phyloP scores from a whole-genome alignment of 1,140 invertebrate species.

The Choristoneura fumiferana region DNA sequence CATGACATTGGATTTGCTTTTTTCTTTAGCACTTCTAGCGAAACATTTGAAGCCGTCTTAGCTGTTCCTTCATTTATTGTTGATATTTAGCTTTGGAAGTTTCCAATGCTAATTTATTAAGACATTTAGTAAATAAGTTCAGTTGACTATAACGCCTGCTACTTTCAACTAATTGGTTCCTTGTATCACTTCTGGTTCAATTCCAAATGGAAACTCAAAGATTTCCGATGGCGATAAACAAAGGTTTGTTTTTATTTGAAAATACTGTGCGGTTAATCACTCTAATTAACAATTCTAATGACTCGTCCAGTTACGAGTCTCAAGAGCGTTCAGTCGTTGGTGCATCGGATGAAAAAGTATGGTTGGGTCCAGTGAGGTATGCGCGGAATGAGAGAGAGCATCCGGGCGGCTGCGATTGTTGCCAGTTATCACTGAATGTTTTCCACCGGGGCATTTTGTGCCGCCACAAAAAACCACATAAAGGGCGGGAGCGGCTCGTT shows the following conservation, averaged over 20 bases:
- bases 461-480: conserved; percentile 75
- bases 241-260: conserved; percentile 1
- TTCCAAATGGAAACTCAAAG: not conserved
- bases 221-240: not conserved
- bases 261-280: conserved; percentile 7
- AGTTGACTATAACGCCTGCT: too few relatives aligned
- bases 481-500: conserved; percentile 73
- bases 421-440: conserved; percentile 77
- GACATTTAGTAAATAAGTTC: too few relatives aligned
- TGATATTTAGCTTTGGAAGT: too few relatives aligned
- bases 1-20: not conserved
- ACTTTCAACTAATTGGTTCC: not conserved
- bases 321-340: conserved; percentile 46
- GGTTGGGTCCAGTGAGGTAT: conserved; percentile 61
- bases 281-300: conserved; percentile 19
- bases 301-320: conserved; percentile 41
- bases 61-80: too few relatives aligned
- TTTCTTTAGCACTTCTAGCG: not conserved
- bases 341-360: conserved; percentile 71
- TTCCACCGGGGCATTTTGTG: conserved; percentile 72
- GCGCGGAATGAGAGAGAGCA: conserved; percentile 68
- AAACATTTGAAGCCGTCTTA: not conserved
- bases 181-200: not conserved
- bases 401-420: conserved; percentile 76
- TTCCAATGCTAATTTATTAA: too few relatives aligned